Evolutionary conservation across 2,113 vertebrate genomes (phyloP).

Genomic region (Mandrillus leucophaeus): DNA sequence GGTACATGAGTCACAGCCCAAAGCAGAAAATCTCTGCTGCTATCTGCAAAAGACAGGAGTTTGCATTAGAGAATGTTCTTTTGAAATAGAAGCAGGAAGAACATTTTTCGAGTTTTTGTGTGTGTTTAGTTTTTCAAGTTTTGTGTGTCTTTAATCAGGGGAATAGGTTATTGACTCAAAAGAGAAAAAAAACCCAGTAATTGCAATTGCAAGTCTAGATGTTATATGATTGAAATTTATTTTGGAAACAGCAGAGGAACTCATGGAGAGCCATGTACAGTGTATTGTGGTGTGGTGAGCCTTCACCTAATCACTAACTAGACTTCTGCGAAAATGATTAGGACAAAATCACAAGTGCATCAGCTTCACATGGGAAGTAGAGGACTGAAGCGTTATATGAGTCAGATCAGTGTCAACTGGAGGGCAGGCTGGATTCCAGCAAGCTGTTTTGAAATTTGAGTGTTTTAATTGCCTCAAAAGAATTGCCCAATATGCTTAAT

Average conservation of each 20-base stretch:
- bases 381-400: not conserved
- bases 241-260: slow-evolving; percentile 45
- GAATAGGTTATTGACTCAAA: not conserved
- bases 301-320: not conserved
- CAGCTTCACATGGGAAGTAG: not conserved
- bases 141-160: not conserved
- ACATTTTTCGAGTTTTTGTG: not conserved
- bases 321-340: not conserved
- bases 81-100: not conserved
- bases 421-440: not conserved
- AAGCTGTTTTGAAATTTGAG: not conserved
- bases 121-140: not conserved
- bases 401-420: not conserved
- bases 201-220: slow-evolving; percentile 31
- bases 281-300: not conserved
- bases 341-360: not conserved
- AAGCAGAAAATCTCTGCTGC: not conserved
- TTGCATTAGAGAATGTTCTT: not conserved
- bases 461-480: not conserved
- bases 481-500: not conserved
- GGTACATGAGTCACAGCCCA: slow-evolving; percentile 54
- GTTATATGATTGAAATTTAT: slow-evolving; percentile 10
- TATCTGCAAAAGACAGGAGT: slow-evolving; percentile 7
- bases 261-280: not conserved
- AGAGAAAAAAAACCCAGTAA: not conserved